Base-by-base conservation (phyloP, 2,797 vertebrate genomes). In the Chanos chanos region DNA sequence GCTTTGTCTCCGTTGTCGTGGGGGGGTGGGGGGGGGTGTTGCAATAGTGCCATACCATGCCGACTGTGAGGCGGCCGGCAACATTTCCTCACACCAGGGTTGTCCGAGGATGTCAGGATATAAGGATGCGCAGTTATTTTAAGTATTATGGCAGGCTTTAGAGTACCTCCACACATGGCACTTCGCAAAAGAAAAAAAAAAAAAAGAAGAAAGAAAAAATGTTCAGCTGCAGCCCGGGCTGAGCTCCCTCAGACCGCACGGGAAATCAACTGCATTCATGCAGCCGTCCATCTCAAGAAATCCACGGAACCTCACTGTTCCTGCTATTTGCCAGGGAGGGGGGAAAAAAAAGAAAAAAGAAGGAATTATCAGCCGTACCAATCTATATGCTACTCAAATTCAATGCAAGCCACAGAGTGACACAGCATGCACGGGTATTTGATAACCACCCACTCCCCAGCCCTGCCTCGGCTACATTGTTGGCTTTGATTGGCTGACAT, bases 211-310 rank as follows among this genome's bases (percentile, higher is more conserved):
- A n/a, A n/a, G n/a, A n/a, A n/a, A n/a, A n/a, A n/a, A n/a, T n/a
- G n/a, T n/a, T n/a, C n/a, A n/a, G n/a, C n/a, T n/a, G n/a, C 31
- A 62, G 60, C 62, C 60, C 63, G 54, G 41, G 40, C 54, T 31
- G 13, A 54, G 61, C 63, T 61, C 47, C 31, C 54, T 39, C 50
- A 45, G 47, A 47, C 54, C 54, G 39, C 21, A 28, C 36, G 18
- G 18, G 18, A 44, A 52, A 56, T 13, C 55, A 59, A 51, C 36
- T 25, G 44, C 28, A 61, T 68, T 67, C 61, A 56, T 31, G 15
- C 24, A 54, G 61, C 31, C 22, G 41, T 63, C 31, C 16, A 53
- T 59, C 31, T 63, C 50, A 31, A 37, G 40, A 54, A 40, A 53
- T 54, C 39, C 54, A 40, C 47, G 16, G 41, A 50, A 30, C 24